These are phyloP conservation scores for Drosophila bipectinata DNA, from an alignment of 1,140 invertebrate genomes.

Conservation along the genomic window DNA sequence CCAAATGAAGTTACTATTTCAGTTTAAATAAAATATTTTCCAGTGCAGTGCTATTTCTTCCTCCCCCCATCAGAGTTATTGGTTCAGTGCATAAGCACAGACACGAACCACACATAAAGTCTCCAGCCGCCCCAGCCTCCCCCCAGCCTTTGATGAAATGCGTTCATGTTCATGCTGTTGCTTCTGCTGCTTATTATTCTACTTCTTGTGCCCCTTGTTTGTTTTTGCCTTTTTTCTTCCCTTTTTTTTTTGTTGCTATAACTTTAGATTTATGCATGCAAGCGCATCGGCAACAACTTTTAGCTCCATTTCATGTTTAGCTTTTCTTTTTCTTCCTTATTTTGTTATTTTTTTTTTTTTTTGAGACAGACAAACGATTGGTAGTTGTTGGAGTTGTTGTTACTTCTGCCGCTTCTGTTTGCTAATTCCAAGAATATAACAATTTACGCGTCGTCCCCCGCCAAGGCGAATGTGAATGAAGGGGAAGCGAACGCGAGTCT, in stretches of 20 bases:
- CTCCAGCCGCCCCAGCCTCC: conserved; percentile 6
- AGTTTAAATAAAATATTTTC: not conserved
- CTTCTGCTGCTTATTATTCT: conserved; percentile 20
- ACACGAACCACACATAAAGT: conserved; percentile 55
- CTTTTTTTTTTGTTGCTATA: conserved; percentile 45
- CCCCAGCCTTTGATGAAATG: conserved; percentile 71
- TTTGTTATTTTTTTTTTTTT: conserved; percentile 3
- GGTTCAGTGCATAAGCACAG: conserved; percentile 52
- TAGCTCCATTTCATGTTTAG: conserved; percentile 74
- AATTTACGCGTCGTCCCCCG: conserved; percentile 77
- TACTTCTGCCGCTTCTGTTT: conserved; percentile 40
- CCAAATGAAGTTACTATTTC: no score
- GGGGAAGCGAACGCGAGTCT: conserved; percentile 16
- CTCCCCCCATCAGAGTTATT: not conserved
- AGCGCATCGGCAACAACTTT: conserved; percentile 56
- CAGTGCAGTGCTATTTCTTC: not conserved
- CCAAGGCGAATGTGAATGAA: conserved; percentile 51
- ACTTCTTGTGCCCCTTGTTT: conserved; percentile 12
- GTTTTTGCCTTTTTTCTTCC: conserved; percentile 10
- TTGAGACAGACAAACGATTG: conserved; percentile 51
- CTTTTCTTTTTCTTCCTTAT: conserved; percentile 12
- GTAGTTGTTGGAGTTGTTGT: conserved; percentile 31
- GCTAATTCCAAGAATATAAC: conserved; percentile 81
- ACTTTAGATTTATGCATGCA: conserved; percentile 80
- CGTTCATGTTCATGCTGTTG: conserved; percentile 64